Evolutionary conservation across 92 coral and sea anemone genomes (phyloP).

Genomic region (Virgularia gustaviana): DNA sequence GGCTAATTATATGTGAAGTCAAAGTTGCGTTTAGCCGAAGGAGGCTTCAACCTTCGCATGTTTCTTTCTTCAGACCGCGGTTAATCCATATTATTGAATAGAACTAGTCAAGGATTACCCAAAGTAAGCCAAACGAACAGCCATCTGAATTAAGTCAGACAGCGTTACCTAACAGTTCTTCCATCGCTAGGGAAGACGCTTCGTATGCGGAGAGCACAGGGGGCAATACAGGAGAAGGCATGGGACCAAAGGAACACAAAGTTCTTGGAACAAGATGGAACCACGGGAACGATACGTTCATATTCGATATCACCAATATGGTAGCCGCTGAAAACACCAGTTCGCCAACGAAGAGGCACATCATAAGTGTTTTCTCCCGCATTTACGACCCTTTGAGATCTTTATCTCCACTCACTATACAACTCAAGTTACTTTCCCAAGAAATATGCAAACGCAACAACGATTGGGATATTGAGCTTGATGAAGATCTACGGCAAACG

Average conservation of each 20-base stretch:
- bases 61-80: no score
- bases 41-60: slow-evolving; percentile 56
- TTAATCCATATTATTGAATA: no score
- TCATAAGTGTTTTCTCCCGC: slow-evolving; percentile 8
- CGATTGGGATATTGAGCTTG: slow-evolving; percentile 35
- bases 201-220: not conserved
- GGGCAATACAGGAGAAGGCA: not conserved
- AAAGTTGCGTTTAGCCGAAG: slow-evolving; percentile 45
- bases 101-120: no score
- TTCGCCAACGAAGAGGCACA: slow-evolving; percentile 18
- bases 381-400: slow-evolving; percentile 40
- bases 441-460: slow-evolving; percentile 31
- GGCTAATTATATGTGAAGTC: no score
- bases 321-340: not conserved
- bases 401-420: slow-evolving; percentile 7
- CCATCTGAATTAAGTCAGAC: no score
- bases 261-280: slow-evolving; percentile 9
- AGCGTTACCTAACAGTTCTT: no score
- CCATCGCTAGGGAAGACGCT: not conserved
- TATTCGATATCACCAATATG: slow-evolving; percentile 2
- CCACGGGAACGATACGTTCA: not conserved
- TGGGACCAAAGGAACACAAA: not conserved
- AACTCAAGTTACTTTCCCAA: slow-evolving; percentile 36
- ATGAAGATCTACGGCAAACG: slow-evolving; percentile 10
- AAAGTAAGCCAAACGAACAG: no score